Evolutionary conservation across 2,797 vertebrate species (phyloP), one percentile per base, ranked within the genome.

Genomic region (Atherinosoma microstoma): DNA sequence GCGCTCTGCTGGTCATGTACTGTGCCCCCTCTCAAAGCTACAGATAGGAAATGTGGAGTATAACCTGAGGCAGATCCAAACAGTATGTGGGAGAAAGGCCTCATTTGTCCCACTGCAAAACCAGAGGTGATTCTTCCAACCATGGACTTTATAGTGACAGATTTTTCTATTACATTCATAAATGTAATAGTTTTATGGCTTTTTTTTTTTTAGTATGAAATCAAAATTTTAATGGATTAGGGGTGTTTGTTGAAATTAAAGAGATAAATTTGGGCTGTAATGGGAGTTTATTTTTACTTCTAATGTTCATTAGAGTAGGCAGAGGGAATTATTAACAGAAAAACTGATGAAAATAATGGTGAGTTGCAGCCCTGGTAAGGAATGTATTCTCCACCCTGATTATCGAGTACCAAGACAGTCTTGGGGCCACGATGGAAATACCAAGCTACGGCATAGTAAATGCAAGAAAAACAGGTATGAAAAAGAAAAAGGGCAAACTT

Each of bases 401-500:
- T n/a, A 73, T 77, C 74, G 60, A 57, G 57, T 30, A 1, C 40
- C 58, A 49, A 58, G 67, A 67, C 69, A 64, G 77, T 68, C 58
- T 69, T 64, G 72, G 73, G 78, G 67, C 74, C 85, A 68, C 75
- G 24, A 3, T 86, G 80, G 87, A 86, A 91, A 91, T 79, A 70
- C 80, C 84, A 73, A 32, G 58, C 9, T 8, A 74, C 85, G 72
- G 45, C 84, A 78, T 73, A 79, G 35, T 68, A 82, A 89, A 91
- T 66, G 68, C 68, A 80, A 91, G 83, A 84, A 85, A 86, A 91
- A 87, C 79, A 86, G 73, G 47, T 6, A 62, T 18, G 60, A 67
- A 82, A 84, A 84, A 87, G 81, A 66, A 71, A 58, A 3, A 18
- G 51, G 67, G 40, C 54, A 67, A 72, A 74, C 54, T 36, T 59